Conservation (phyloP, 1,140 invertebrate genomes). For the Nephotettix cincticeps region DNA sequence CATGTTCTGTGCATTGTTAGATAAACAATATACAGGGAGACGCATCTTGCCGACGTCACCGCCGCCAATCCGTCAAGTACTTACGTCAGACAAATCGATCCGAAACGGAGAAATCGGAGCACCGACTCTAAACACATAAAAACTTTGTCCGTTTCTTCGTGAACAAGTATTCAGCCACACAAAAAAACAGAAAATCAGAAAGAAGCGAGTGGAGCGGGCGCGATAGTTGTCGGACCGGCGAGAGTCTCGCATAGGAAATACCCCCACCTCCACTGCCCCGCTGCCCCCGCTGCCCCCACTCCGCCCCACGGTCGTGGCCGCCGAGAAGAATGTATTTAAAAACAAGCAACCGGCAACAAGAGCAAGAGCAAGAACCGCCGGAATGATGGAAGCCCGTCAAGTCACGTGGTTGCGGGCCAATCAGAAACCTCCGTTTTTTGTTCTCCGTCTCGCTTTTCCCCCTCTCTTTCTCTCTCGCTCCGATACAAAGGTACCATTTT, state of each 20-base stretch:
- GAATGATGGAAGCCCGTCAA: conserved; percentile 13
- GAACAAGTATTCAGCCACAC: not conserved
- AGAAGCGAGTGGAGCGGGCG: too few relatives aligned
- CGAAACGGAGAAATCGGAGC: conserved; percentile 1
- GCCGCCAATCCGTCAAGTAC: conserved; percentile 5
- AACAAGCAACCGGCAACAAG: too few relatives aligned
- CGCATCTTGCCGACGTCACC: too few relatives aligned
- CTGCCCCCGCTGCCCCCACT: not conserved
- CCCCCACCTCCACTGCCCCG: not conserved
- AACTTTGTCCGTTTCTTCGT: conserved; percentile 10
- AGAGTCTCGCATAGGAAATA: not conserved
- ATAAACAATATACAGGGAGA: too few relatives aligned
- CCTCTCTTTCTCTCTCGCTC: not conserved
- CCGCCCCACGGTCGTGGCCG: not conserved
- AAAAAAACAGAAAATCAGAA: too few relatives aligned
- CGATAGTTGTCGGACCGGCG: not conserved
- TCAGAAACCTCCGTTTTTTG: conserved; percentile 3
- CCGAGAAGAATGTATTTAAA: conserved; percentile 24
- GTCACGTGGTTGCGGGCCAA: conserved; percentile 11
- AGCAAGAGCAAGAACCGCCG: conserved; percentile 6
- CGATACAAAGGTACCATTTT: conserved; percentile 15
- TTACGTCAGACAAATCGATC: not conserved
- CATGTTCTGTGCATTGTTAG: too few relatives aligned
- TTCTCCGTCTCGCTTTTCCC: not conserved
- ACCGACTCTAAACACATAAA: conserved; percentile 11